A percentile compares a stretch with the other conserved stretches of the same genome.
phyloP scores from a whole-genome alignment of 2,797 vertebrate genomes.

The Aratinga solstitialis region DNA sequence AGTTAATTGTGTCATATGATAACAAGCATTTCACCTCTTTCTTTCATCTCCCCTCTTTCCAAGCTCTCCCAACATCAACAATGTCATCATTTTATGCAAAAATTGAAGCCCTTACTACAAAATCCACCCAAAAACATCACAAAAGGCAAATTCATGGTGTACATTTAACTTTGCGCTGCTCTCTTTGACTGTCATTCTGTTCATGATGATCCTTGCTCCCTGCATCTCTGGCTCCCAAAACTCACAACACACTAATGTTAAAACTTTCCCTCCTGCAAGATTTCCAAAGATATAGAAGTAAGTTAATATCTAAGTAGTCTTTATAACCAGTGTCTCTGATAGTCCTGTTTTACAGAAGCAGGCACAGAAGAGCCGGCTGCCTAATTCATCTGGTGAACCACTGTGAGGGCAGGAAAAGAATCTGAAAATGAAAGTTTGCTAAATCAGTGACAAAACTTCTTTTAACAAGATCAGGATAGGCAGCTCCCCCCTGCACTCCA shows the following conservation, averaged over 20 bases:
- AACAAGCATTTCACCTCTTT: neutral
- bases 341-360: neutral
- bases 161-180: neutral
- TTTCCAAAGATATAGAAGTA: neutral
- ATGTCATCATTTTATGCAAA: neutral
- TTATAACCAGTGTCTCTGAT: neutral
- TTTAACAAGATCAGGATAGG: neutral
- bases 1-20: neutral
- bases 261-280: neutral
- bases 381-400: neutral
- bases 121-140: neutral
- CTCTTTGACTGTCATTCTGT: neutral
- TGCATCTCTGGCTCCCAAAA: neutral
- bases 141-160: neutral
- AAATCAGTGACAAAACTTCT: neutral
- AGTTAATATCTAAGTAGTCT: neutral
- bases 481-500: neutral
- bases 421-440: neutral
- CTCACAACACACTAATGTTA: neutral
- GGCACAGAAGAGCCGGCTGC: neutral
- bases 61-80: neutral
- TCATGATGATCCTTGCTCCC: neutral
- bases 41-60: neutral
- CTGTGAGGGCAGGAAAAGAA: neutral
- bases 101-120: neutral